A percentile compares a stretch with the other conserved stretches of the same genome.
These are phyloP conservation scores for Diaperis boleti DNA, from an alignment of 2,888 invertebrate genomes.

Conservation along the genomic window DNA sequence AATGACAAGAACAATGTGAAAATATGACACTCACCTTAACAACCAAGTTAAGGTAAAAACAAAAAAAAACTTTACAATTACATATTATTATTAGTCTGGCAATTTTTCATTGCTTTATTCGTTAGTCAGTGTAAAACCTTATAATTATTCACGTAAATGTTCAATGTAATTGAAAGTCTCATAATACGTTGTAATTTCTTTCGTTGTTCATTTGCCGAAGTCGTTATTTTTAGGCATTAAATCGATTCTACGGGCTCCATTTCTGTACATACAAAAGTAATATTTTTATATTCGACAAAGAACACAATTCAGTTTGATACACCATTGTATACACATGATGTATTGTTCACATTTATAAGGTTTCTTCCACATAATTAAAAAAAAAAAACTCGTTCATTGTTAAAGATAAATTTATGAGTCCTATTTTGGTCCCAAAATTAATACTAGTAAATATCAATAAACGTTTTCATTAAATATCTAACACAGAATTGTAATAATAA, in stretches of 20 bases:
- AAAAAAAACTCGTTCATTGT: neutral
- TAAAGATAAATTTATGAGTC: neutral
- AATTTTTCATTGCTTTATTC: too few species aligned
- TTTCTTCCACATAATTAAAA: neutral
- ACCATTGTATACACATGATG: neutral
- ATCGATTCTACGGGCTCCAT: neutral
- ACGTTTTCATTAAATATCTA: neutral
- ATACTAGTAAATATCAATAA: neutral
- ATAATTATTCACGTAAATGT: too few species aligned
- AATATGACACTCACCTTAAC: too few species aligned
- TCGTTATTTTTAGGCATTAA: neutral
- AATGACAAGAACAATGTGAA: too few species aligned
- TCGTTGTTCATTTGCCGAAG: neutral
- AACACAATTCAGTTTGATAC: neutral
- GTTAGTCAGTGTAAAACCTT: too few species aligned
- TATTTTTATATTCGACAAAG: neutral
- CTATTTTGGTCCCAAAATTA: neutral
- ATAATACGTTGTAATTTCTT: too few species aligned
- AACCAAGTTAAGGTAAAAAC: too few species aligned
- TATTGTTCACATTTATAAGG: conserved; percentile 2
- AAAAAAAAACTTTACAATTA: too few species aligned
- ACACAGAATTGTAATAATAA: neutral
- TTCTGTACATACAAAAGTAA: neutral
- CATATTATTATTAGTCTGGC: too few species aligned
- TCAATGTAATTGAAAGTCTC: too few species aligned